phyloP scores from a whole-genome alignment of 2,888 invertebrate genomes.

The Pristionchus japonicus region DNA sequence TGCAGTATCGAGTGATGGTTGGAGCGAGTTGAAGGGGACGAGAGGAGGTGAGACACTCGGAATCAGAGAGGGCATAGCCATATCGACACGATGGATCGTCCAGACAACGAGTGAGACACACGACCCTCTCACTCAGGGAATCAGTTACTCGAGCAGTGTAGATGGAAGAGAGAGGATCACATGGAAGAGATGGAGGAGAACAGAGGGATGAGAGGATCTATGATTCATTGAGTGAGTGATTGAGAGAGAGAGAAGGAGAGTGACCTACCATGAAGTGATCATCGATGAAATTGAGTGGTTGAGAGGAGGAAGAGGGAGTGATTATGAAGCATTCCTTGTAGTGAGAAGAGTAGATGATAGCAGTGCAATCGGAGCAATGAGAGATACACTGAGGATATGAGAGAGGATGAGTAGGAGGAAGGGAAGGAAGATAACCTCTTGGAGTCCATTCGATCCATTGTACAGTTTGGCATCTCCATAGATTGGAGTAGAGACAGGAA shows the following conservation, averaged over 20 bases:
- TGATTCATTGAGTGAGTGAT: not conserved
- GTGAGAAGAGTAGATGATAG: slow-evolving; percentile 2
- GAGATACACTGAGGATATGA: slow-evolving; percentile 38
- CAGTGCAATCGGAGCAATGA: not conserved
- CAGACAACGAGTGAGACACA: slow-evolving; percentile 14
- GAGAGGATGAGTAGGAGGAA: too few relatives aligned
- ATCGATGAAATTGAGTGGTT: slow-evolving; percentile 37
- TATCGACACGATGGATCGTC: slow-evolving; percentile 21
- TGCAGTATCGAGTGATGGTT: slow-evolving; percentile 39
- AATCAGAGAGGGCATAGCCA: not conserved
- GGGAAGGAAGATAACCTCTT: slow-evolving; percentile 13
- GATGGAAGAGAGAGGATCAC: slow-evolving; percentile 38
- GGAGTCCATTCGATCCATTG: slow-evolving; percentile 36
- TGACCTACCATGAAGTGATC: slow-evolving; percentile 20
- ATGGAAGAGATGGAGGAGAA: slow-evolving; percentile 17
- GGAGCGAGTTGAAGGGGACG: slow-evolving; percentile 41
- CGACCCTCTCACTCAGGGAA: not conserved
- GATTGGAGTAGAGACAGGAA: not conserved
- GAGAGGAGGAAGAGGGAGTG: not conserved
- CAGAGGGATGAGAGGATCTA: not conserved
- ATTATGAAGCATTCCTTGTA: slow-evolving; percentile 45
- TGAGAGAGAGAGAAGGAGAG: not conserved
- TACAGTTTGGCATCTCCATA: slow-evolving; percentile 31
- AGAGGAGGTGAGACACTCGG: slow-evolving; percentile 31
- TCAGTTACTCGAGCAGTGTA: not conserved